Conservation (phyloP, 2,113 vertebrate species). For the Gymnocephalus cernua region DNA sequence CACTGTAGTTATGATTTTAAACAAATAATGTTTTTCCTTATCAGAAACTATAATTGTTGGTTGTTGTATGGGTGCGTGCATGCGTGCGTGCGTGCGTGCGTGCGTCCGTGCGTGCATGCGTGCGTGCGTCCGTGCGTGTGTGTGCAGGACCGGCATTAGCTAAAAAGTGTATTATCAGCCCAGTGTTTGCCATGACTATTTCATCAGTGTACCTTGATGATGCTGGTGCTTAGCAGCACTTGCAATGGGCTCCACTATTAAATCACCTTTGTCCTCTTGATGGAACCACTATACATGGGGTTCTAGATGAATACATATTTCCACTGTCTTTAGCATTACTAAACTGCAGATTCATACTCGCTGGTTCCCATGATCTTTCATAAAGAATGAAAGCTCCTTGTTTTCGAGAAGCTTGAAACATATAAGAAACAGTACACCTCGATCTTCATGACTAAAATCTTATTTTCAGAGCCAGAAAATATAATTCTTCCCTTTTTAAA, state of each 20-base stretch:
- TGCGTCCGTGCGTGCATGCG: too few relatives aligned
- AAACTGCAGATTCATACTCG: background rate
- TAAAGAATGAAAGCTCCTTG: background rate
- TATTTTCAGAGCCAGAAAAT: background rate
- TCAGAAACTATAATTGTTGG: background rate
- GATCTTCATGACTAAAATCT: constrained; percentile 2
- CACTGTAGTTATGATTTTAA: constrained; percentile 7
- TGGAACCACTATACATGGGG: background rate
- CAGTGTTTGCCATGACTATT: constrained; percentile 66
- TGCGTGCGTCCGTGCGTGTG: background rate
- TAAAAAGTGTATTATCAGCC: constrained; percentile 60
- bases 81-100: too few relatives aligned
- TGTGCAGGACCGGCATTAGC: constrained; percentile 25
- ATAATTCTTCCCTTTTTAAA: constrained; percentile 7
- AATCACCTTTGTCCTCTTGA: constrained; percentile 25
- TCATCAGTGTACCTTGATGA: constrained; percentile 53
- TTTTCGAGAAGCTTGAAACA: background rate
- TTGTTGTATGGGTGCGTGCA: too few relatives aligned
- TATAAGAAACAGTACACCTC: background rate
- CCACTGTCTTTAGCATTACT: background rate
- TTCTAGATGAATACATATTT: background rate
- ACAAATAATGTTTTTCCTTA: background rate
- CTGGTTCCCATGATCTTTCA: background rate
- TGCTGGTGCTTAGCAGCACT: constrained; percentile 49
- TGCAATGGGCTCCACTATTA: constrained; percentile 67